These are phyloP conservation scores for Phrynosoma blainvillii DNA, from an alignment of 2,113 vertebrate genomes.

Conservation along the genomic window DNA sequence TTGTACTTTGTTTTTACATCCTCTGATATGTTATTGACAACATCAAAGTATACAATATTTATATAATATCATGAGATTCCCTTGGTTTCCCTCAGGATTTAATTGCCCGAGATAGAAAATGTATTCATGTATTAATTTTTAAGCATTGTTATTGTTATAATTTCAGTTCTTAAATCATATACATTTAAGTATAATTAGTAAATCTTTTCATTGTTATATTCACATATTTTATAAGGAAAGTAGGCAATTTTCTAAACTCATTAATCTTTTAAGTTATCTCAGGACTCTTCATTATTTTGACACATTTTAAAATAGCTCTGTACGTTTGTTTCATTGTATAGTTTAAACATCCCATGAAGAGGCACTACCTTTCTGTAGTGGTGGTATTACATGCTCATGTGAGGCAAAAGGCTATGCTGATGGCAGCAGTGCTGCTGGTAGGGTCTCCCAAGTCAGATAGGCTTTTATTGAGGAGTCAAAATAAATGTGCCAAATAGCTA, in stretches of 20 bases:
- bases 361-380: no score
- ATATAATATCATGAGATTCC: background rate
- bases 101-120: background rate
- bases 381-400: no score
- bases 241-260: background rate
- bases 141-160: background rate
- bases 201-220: background rate
- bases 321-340: no score
- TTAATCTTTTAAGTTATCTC: background rate
- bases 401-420: no score
- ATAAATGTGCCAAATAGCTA: no score
- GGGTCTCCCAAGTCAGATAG: no score
- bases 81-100: background rate
- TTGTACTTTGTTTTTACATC: constrained; percentile 5
- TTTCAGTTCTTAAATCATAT: background rate
- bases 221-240: no score
- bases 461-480: no score
- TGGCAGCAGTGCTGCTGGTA: no score
- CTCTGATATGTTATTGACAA: background rate
- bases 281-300: background rate
- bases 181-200: background rate
- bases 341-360: no score
- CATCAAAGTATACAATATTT: constrained; percentile 2
- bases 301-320: background rate
- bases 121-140: background rate